Percentiles rank a stretch among this genome's conserved stretches.
Evolutionary conservation across 2,888 invertebrate species (phyloP).

Genomic region (Anoplius nigerrimus): DNA sequence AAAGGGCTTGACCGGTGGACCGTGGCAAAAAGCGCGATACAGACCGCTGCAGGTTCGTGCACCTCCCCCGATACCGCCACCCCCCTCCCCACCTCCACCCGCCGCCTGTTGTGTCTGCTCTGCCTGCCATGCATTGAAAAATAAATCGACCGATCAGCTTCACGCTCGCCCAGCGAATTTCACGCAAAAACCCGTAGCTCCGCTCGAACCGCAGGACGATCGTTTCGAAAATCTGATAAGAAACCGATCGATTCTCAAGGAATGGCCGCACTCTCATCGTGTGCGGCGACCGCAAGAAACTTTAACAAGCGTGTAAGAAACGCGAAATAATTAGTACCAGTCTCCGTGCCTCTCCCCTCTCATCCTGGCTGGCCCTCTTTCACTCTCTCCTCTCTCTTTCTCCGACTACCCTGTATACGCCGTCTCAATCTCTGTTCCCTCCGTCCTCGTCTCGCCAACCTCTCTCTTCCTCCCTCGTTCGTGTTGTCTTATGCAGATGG

Average conservation of each 20-base stretch:
- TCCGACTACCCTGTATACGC: neutral
- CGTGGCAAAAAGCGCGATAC: no score
- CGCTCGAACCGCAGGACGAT: no score
- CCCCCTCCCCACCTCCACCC: no score
- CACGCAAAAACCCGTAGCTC: no score
- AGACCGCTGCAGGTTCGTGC: no score
- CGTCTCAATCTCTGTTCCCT: neutral
- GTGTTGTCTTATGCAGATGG: slow-evolving; percentile 56
- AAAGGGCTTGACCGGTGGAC: no score
- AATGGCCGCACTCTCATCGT: slow-evolving; percentile 23
- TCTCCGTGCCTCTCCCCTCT: slow-evolving; percentile 24
- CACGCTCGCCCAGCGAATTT: no score
- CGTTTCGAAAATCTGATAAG: slow-evolving; percentile 31
- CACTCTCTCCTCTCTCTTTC: slow-evolving; percentile 9
- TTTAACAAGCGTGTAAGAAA: slow-evolving; percentile 62
- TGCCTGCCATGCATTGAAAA: no score
- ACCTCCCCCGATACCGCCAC: no score
- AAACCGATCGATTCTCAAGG: slow-evolving; percentile 32
- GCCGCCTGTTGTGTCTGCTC: no score
- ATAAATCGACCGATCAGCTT: no score
- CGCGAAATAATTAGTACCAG: slow-evolving; percentile 61
- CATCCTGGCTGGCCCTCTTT: slow-evolving; percentile 17
- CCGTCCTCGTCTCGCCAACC: neutral
- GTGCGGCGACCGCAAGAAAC: slow-evolving; percentile 45
- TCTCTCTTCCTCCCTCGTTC: slow-evolving; percentile 20